A percentile compares a stretch with the other conserved stretches of the same genome.
These are phyloP conservation scores for Thumatha senex DNA, from an alignment of 2,888 invertebrate genomes.

Conservation along the genomic window DNA sequence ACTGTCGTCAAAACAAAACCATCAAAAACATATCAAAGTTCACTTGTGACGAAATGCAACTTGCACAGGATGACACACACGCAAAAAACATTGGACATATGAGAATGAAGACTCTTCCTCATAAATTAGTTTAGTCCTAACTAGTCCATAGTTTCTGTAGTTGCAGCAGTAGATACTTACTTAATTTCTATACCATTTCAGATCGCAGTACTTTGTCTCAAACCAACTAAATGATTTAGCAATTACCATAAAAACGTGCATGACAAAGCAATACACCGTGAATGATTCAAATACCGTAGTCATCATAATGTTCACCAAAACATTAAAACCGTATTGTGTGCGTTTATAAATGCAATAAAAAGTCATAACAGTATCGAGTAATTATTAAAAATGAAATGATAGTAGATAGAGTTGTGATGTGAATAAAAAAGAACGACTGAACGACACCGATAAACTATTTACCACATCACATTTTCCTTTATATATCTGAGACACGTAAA, in stretches of 20 bases:
- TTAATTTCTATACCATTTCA: background rate
- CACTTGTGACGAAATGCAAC: too few relatives aligned
- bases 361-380: constrained; percentile 30
- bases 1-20: too few relatives aligned
- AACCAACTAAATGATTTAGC: too few relatives aligned
- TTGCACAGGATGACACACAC: too few relatives aligned
- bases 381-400: constrained; percentile 24
- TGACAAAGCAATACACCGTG: constrained; percentile 8
- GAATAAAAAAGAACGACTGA: background rate
- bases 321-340: constrained; percentile 24
- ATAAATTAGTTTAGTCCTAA: too few relatives aligned
- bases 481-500: background rate
- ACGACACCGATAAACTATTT: background rate
- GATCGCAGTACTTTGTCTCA: too few relatives aligned
- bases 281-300: constrained; percentile 27
- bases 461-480: background rate
- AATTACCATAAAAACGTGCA: constrained; percentile 10
- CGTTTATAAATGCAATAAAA: constrained; percentile 24
- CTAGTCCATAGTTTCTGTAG: too few relatives aligned
- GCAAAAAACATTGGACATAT: too few relatives aligned
- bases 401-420: constrained; percentile 14
- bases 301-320: constrained; percentile 7
- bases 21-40: too few relatives aligned
- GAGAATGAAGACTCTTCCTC: too few relatives aligned
- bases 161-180: too few relatives aligned